Percentiles rank a stretch among this genome's conserved stretches.
Conservation (phyloP, 2,888 invertebrate species). For the Drosophila recens region DNA sequence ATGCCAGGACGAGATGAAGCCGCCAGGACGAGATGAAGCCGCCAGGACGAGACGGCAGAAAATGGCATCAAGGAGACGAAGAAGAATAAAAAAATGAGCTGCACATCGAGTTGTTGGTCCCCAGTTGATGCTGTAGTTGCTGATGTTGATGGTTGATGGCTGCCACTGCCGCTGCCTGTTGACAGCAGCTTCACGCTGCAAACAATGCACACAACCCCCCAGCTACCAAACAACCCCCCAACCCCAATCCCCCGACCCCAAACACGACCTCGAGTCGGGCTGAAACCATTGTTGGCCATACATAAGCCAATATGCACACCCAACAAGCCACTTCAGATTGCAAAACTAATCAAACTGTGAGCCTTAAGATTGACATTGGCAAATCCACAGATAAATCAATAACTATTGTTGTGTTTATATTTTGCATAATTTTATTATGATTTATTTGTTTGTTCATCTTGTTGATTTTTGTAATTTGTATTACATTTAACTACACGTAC, state of each 20-base stretch:
- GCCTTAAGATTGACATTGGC: conserved; percentile 26
- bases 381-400: conserved; percentile 1
- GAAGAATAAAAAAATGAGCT: conserved; percentile 50
- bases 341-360: conserved; percentile 52
- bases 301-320: conserved; percentile 56
- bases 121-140: conserved; percentile 31
- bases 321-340: conserved; percentile 36
- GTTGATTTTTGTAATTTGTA: conserved; percentile 63
- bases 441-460: conserved; percentile 69
- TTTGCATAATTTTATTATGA: conserved; percentile 81
- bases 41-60: conserved; percentile 20
- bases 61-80: conserved; percentile 34
- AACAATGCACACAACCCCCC: conserved; percentile 37
- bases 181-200: conserved; percentile 53
- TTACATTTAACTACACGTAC: conserved; percentile 84
- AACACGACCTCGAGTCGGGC: not conserved
- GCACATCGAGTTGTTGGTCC: conserved; percentile 46
- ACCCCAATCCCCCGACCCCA: not conserved
- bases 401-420: conserved; percentile 12
- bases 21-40: conserved; percentile 15
- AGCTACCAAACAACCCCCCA: not conserved
- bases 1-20: conserved; percentile 6
- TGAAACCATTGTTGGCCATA: conserved; percentile 34
- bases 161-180: conserved; percentile 44
- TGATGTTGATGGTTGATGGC: conserved; percentile 53